A percentile compares a stretch with the other conserved stretches of the same genome.
Conservation (phyloP, 2,797 vertebrate species). For the Crypturellus tataupa region DNA sequence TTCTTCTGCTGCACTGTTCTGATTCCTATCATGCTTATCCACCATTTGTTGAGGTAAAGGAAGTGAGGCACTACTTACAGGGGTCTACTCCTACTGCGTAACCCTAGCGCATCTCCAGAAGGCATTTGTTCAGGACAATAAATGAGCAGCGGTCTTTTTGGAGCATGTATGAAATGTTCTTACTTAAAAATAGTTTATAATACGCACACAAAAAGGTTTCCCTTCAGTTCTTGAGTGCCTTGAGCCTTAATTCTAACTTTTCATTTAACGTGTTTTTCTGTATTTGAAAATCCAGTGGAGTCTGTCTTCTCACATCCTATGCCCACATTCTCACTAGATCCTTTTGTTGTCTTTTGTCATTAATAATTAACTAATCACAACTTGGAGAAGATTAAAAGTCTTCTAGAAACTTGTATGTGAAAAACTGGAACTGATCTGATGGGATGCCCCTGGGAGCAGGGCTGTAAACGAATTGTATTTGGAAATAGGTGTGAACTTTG, state of each 20-base stretch:
- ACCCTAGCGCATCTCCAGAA: neutral
- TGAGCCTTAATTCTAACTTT: neutral
- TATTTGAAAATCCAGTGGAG: neutral
- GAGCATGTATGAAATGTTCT: neutral
- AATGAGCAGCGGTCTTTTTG: neutral
- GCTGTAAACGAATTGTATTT: neutral
- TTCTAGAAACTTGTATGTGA: neutral
- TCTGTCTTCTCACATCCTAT: neutral
- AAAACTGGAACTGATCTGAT: neutral
- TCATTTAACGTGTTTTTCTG: neutral
- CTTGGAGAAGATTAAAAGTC: slow-evolving; percentile 10
- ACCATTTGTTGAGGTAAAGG: neutral
- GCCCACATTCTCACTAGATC: neutral
- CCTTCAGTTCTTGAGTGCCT: neutral
- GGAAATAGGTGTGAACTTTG: neutral
- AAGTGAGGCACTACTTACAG: neutral
- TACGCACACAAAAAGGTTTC: neutral
- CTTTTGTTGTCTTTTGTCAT: neutral
- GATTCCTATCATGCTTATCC: neutral
- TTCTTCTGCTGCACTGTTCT: neutral
- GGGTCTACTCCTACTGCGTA: neutral
- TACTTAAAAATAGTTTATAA: neutral
- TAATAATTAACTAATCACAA: neutral
- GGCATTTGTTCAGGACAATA: neutral
- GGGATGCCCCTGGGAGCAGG: neutral